A percentile compares a stretch with the other conserved stretches of the same genome.
Evolutionary conservation across 2,797 vertebrate species (phyloP).

Genomic region (Pseudomugil gertrudae): DNA sequence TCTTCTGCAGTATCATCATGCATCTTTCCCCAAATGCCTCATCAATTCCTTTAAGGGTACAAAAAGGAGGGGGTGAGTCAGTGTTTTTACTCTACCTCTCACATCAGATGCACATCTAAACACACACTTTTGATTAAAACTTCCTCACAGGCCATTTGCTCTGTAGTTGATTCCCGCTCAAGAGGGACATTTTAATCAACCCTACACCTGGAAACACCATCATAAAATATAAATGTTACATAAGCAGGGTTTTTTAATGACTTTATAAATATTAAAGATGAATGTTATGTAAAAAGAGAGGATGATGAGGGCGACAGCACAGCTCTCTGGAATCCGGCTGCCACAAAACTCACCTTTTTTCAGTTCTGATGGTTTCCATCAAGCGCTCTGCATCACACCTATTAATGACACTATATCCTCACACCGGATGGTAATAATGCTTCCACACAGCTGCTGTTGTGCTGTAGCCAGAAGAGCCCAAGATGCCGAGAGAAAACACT

Average conservation of each 20-base stretch:
- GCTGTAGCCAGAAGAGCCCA: not conserved
- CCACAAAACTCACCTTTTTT: constrained; percentile 18
- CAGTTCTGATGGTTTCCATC: constrained; percentile 41
- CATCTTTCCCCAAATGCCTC: constrained; percentile 29
- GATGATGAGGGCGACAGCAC: constrained; percentile 7
- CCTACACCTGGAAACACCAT: constrained; percentile 46
- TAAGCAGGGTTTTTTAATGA: constrained; percentile 43
- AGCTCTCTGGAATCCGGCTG: constrained; percentile 21
- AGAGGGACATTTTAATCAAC: constrained; percentile 60
- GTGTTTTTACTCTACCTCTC: not conserved
- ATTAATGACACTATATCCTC: constrained; percentile 14
- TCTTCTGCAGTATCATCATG: constrained; percentile 48
- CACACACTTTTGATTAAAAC: constrained; percentile 43
- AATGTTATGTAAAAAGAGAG: constrained; percentile 38
- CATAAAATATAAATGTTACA: constrained; percentile 54
- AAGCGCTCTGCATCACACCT: constrained; percentile 22
- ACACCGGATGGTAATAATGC: constrained; percentile 26
- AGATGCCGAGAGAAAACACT: constrained; percentile 29
- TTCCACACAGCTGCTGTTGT: constrained; percentile 2
- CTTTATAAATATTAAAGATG: constrained; percentile 54
- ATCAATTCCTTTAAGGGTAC: constrained; percentile 1
- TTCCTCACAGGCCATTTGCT: constrained; percentile 50
- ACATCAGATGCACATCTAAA: constrained; percentile 6
- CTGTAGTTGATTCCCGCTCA: constrained; percentile 48
- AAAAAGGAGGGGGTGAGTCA: constrained; percentile 20